Base-by-base conservation (phyloP, 2,888 invertebrate species). In the Opisthograptis luteolata region DNA sequence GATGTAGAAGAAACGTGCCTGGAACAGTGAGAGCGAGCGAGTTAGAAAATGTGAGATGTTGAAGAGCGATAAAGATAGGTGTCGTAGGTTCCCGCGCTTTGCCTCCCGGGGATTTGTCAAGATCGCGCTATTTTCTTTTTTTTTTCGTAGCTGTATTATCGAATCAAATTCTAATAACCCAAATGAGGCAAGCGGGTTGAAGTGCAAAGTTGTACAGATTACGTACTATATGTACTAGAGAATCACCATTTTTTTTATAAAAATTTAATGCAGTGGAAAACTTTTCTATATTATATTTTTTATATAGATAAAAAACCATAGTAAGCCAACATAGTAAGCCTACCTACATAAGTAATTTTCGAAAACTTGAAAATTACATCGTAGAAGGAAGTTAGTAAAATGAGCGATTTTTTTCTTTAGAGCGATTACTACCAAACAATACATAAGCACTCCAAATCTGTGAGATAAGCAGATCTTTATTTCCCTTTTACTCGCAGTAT, bases 101-200 rank as follows among this genome's bases (percentile, higher is more conserved):
- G 68, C 74, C 76, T 70, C 68, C 55, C 49, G 68, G 75, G 80
- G 79, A 78, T 79, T 80, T 81, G 73, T 75, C 75, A 79, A 80
- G 80, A 75, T 72, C 65, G 56, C 63, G 56, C 67, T 71, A 62
- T 69, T 73, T 69, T 70, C 68, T 67, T 27, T 68, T 68, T 71
- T 74, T 70, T 64, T 66, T 62, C 59, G 54, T 55, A 44, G 45
- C 49, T 57, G 57, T 66, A 57, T 66, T 56, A 68, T 68, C 59
- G 66, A 64, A 69, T 74, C 74, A 73, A 73, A 74, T 79, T 74
- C n/a, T n/a, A n/a, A n/a, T n/a, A n/a, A n/a, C n/a, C 65, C 60
- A 74, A 76, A 79, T 74, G 72, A 72, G 70, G 58, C 62, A 55
- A 46, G 61, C 45, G 53, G 44, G 52, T 58, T 64, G 60, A 61